Evolutionary conservation across 2,113 vertebrate species (phyloP), one percentile per base, ranked within the genome.

Genomic region (Dipodomys stephensi): DNA sequence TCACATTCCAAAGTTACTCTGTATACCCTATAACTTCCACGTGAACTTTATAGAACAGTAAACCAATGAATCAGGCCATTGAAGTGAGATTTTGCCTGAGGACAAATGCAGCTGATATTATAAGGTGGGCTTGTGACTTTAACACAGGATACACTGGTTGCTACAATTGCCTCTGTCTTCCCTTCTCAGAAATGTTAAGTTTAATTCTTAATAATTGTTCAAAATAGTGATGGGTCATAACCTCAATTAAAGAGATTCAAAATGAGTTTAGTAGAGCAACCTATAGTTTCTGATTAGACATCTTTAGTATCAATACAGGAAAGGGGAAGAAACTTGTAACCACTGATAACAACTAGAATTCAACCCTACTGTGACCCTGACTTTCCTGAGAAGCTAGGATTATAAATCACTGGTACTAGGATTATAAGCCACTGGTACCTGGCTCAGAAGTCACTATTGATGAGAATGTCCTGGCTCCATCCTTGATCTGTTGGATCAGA

Each of bases 141-240:
- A 65, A 72, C 64, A 64, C n/a, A 30, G 10, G 85, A 0, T 30
- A 23, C 6, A 6, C 0, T 7, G 7, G 0, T 27, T 9, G 1
- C 20, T 46, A 8, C 15, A 5, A 2, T 0, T 19, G 11, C 27
- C 7, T 10, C 8, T 64, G 1, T 94, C 73, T 71, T 20, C 22
- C 57, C 23, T n/a, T 46, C 25, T 87, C 11, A 68, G 49, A 87
- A 87, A 57, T 15, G 9, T 16, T 65, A 82, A 39, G 11, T 35
- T 83, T 13, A 32, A 4, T 19, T 91, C 74, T 83, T 53, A 74
- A 74, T n/a, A 69, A 39, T 27, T 78, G 32, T 72, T 60, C 4
- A 20, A 71, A 67, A 22, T 35, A 35, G 9, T 35, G 25, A 6
- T 27, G 49, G 25, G 53, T 39, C 44, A 88, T 1, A 32, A 28